Evolutionary conservation across 2,888 invertebrate genomes (phyloP), one percentile per base, ranked within the genome.

Genomic region (Heterodera filipjevi): DNA sequence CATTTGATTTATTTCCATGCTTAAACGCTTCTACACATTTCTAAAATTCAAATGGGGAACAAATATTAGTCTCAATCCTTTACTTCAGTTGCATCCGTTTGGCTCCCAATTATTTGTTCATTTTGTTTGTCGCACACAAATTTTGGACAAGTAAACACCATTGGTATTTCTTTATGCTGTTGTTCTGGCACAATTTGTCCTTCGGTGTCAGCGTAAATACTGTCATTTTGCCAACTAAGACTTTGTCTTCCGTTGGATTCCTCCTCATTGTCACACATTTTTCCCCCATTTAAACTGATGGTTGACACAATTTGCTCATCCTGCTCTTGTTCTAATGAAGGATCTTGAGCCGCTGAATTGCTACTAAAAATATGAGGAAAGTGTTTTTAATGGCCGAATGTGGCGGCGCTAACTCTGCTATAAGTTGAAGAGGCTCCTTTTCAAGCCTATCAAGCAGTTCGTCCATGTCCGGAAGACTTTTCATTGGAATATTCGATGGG

Each of bases 361-460:
- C 27, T 27, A 27, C 27, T 59, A n/a, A n/a, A 27, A n/a, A 8
- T 27, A 12, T 0, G 33, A 68, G 2, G 19, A 68, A 32, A 68
- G 16, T 27, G 27, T 16, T 33, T 35, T 68, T 68, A 3, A 68
- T 68, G 35, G 32, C 35, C 27, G 33, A 6, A 68, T 33, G 19
- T 68, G 32, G 33, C 19, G 35, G 33, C 14, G 30, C 33, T 19
- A 68, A 33, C 33, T 64, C 22, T 27, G 5, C 19, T 3, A 32
- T 35, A 1, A 35, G 22, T 35, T 12, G 32, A 68, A 33, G 33
- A 14, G 35, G 3, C 14, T 35, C 68, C 1, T 27, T 68, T 33
- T 68, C 68, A 68, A 35, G 35, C 68, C n/a, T 30, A 68, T 68
- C 68, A 33, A 68, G 68, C 68, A 68, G 33, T 22, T 32, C 68